These are phyloP conservation scores for Papilio protenor DNA, from an alignment of 2,888 invertebrate species.

Conservation along the genomic window DNA sequence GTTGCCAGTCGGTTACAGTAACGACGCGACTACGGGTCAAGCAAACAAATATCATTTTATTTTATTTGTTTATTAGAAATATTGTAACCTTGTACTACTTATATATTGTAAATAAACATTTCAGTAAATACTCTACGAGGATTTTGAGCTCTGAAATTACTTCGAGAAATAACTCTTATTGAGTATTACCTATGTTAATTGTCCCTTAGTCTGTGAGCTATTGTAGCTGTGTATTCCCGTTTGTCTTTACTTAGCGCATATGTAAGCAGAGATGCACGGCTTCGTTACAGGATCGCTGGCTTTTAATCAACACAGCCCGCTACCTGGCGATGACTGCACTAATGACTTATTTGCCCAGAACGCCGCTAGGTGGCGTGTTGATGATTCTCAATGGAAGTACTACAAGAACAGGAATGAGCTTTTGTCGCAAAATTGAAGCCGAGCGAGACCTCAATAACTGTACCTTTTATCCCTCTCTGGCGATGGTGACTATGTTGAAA, in stretches of 20 bases:
- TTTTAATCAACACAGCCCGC: conserved; percentile 9
- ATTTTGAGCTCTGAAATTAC: neutral
- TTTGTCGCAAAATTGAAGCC: too few species aligned
- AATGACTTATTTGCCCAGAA: neutral
- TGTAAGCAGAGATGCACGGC: neutral
- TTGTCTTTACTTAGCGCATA: neutral
- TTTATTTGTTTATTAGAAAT: neutral
- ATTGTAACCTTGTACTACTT: neutral
- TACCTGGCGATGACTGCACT: neutral
- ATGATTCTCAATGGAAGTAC: too few species aligned
- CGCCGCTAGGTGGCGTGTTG: neutral
- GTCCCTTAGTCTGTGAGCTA: neutral
- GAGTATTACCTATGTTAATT: neutral
- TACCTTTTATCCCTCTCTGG: too few species aligned
- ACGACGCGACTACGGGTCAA: conserved; percentile 42
- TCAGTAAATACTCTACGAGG: neutral
- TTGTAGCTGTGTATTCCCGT: neutral
- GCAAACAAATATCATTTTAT: conserved; percentile 43
- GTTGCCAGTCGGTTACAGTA: conserved; percentile 61
- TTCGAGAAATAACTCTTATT: neutral
- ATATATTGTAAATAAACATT: neutral
- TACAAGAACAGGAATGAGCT: too few species aligned
- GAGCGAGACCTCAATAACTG: too few species aligned
- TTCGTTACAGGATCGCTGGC: neutral
- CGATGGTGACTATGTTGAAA: too few species aligned